These are phyloP conservation scores for Amaurobius ferox DNA, from an alignment of 2,888 invertebrate genomes.

Conservation along the genomic window DNA sequence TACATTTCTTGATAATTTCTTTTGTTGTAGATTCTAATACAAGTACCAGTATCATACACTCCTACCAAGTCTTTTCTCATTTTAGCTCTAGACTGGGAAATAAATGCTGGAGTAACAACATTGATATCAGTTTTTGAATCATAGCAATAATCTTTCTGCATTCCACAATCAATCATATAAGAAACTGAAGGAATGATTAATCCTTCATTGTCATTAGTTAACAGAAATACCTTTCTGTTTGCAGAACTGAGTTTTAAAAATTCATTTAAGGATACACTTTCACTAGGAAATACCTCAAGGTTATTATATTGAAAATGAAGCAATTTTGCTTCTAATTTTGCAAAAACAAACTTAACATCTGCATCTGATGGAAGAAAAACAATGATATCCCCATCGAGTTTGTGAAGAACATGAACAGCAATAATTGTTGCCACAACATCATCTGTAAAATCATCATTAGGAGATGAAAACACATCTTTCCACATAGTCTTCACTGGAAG, in stretches of 20 bases:
- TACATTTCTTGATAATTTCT: conserved; percentile 55
- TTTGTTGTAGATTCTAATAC: conserved; percentile 53
- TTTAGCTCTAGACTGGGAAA: background rate
- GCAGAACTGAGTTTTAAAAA: background rate
- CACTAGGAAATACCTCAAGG: background rate
- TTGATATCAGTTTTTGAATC: background rate
- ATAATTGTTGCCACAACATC: background rate
- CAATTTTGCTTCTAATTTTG: background rate
- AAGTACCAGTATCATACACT: conserved; percentile 4
- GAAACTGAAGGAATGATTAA: background rate
- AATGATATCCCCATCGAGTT: background rate
- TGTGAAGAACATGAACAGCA: background rate
- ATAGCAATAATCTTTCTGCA: background rate
- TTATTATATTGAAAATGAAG: background rate
- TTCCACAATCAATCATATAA: conserved; percentile 12
- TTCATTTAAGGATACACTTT: background rate
- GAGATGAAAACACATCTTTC: background rate
- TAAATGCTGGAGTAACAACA: background rate
- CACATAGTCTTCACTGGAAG: background rate
- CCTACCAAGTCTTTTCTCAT: background rate
- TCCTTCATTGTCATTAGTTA: background rate
- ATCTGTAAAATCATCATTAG: background rate
- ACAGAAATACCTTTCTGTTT: background rate
- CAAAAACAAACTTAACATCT: background rate
- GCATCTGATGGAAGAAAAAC: background rate